Conservation (phyloP, 1,140 invertebrate species). For the Colletes latitarsis region DNA sequence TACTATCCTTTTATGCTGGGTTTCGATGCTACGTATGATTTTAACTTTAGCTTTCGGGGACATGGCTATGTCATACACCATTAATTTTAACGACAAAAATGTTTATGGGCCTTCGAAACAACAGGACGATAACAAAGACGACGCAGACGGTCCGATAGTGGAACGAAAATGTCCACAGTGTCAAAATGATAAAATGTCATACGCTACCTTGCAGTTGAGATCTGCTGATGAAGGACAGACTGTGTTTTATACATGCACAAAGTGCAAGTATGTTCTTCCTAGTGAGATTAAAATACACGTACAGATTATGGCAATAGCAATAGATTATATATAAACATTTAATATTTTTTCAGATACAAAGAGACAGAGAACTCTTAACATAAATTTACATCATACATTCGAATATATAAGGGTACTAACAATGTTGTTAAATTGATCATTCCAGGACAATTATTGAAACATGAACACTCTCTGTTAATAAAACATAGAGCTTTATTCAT, state of each 20-base stretch:
- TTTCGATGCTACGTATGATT: background rate
- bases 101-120: constrained; percentile 76
- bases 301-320: background rate
- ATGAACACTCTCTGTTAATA: constrained; percentile 66
- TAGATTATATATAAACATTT: constrained; percentile 22
- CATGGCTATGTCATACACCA: constrained; percentile 85
- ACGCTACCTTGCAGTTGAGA: constrained; percentile 95
- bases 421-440: background rate
- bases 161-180: constrained; percentile 95
- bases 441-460: background rate
- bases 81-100: constrained; percentile 85
- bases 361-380: constrained; percentile 87
- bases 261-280: constrained; percentile 90
- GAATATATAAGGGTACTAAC: constrained; percentile 1
- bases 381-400: constrained; percentile 3
- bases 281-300: background rate
- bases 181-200: constrained; percentile 95
- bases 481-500: constrained; percentile 79
- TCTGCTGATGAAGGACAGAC: constrained; percentile 99
- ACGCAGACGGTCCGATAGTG: constrained; percentile 89
- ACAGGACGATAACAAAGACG: constrained; percentile 75
- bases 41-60: constrained; percentile 84
- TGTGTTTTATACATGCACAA: constrained; percentile 97
- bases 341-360: constrained; percentile 84
- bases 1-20: constrained; percentile 3